These are phyloP conservation scores for Cephalopachus bancanus DNA, from an alignment of 2,797 vertebrate genomes.

Conservation along the genomic window DNA sequence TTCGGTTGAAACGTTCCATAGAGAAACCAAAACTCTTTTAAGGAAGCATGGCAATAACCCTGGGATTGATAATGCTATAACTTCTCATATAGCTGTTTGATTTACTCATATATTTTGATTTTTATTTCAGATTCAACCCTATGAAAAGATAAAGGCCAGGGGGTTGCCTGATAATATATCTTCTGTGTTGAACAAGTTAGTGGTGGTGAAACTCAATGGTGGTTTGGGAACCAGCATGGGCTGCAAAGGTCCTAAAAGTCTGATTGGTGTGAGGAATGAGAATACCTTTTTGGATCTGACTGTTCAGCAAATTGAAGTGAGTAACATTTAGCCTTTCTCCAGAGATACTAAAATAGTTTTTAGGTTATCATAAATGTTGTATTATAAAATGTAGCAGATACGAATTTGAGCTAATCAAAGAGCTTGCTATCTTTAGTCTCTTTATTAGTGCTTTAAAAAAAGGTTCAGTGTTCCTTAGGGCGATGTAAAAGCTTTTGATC, in stretches of 20 bases:
- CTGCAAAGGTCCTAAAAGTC: constrained; percentile 98
- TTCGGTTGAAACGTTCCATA: constrained; percentile 13
- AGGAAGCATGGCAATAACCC: constrained; percentile 26
- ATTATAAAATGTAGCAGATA: constrained; percentile 54
- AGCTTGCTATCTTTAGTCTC: constrained; percentile 55
- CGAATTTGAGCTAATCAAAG: constrained; percentile 47
- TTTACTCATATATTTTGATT: constrained; percentile 24
- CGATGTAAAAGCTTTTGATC: constrained; percentile 40
- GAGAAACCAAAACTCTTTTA: constrained; percentile 47
- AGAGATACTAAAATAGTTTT: constrained; percentile 43
- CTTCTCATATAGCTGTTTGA: constrained; percentile 29
- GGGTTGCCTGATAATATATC: constrained; percentile 94
- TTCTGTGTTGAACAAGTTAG: constrained; percentile 96
- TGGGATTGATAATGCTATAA: constrained; percentile 48
- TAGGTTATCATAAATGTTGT: constrained; percentile 24
- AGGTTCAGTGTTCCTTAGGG: constrained; percentile 8
- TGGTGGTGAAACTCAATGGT: constrained; percentile 98
- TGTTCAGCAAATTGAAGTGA: constrained; percentile 98
- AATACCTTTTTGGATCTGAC: constrained; percentile 99
- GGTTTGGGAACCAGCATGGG: constrained; percentile 99
- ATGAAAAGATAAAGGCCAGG: constrained; percentile 95
- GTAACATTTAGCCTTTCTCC: constrained; percentile 48
- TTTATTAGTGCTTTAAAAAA: constrained; percentile 25
- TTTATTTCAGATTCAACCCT: constrained; percentile 95
- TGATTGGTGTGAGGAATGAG: constrained; percentile 98